Evolutionary conservation across 2,888 invertebrate species (phyloP), one percentile per base, ranked within the genome.

Genomic region (Subacronicta megacephala): DNA sequence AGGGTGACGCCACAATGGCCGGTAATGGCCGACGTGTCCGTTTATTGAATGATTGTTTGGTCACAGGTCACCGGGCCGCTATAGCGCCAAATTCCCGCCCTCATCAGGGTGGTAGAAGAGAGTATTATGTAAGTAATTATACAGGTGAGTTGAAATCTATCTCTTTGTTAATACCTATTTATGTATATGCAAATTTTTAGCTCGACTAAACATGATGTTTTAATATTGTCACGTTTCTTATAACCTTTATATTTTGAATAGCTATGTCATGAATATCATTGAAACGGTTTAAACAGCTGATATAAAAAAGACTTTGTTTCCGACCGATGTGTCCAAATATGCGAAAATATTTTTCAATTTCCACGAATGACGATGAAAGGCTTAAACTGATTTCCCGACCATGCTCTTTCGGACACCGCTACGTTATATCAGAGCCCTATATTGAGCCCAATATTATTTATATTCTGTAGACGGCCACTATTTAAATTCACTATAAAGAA

Each of bases 41-140:
- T 46, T 63, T 44, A 64, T 66, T 44, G 31, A 40, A 35, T 49
- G 33, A 47, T 66, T 61, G 50, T 62, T 75, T 71, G 58, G 62
- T 62, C 57, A 51, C 88, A 93, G 93, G 93, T 93, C 81, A 93
- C 93, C 81, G 94, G 94, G 80, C 94, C 93, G 66, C 93, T 94
- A 88, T 94, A 94, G 93, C 93, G 93, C 81, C 91, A 90, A 82
- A 88, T 90, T 62, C 92, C 93, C 92, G 91, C 93, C 93, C 93
- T 92, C 66, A 72, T 89, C 74, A 90, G 93, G 92, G 93, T 90
- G 92, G 90, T 89, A 58, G 93, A 93, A 81, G 93, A 93, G 83
- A 93, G 90, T 85, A 87, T 92, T 76, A 86, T 93, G 77, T 93
- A 87, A 83, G 82, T 45, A 81, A 74, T 72, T 70, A 71, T 73